Evolutionary conservation across 2,797 vertebrate species (phyloP).

Genomic region (Argya squamiceps): DNA sequence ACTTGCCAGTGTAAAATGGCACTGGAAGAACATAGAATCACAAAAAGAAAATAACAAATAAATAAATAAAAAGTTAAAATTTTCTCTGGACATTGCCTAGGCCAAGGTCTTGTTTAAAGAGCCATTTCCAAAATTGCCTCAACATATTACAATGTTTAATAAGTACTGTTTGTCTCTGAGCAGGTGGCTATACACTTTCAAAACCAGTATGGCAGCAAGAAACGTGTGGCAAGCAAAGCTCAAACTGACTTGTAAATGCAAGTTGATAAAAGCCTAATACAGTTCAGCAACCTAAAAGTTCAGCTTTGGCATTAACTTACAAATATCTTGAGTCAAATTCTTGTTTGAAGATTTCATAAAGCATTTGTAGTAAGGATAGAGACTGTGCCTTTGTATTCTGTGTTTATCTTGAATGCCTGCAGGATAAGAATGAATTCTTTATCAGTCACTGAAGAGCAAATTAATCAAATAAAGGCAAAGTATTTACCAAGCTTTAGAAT

Average conservation of each 20-base stretch:
- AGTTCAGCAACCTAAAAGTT: background rate
- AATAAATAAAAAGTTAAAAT: no score
- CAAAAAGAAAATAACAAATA: accelerated
- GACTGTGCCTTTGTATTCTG: background rate
- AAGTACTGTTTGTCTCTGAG: background rate
- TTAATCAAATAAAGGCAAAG: background rate
- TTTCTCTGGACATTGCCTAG: background rate
- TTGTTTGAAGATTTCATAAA: background rate
- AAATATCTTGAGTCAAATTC: background rate
- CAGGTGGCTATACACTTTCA: background rate
- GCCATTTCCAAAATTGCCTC: background rate
- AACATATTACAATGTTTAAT: background rate
- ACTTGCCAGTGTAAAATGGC: background rate
- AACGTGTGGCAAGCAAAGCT: background rate
- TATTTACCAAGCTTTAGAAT: background rate
- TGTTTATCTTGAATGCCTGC: background rate
- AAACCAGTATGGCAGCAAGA: background rate
- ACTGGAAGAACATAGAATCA: background rate
- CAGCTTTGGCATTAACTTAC: background rate
- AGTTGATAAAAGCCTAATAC: background rate
- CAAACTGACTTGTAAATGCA: background rate
- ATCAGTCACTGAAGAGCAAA: background rate
- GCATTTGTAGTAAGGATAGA: background rate
- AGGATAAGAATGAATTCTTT: background rate
- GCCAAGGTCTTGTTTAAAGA: background rate